These are phyloP conservation scores for Papilio helenus DNA, from an alignment of 1,140 invertebrate species.

Conservation along the genomic window DNA sequence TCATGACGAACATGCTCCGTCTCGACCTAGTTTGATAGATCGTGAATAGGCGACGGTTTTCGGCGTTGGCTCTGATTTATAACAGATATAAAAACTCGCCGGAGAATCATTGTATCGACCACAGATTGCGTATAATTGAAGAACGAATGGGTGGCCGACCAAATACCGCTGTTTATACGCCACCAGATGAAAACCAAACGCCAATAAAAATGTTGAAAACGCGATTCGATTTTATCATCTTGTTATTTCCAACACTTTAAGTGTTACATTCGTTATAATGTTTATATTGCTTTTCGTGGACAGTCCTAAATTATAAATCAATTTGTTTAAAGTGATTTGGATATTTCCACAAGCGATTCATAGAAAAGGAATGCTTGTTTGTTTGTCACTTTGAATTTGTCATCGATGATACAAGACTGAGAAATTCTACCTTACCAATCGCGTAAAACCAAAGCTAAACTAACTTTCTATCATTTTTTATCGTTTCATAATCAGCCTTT, in stretches of 20 bases:
- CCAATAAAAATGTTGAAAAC: slow-evolving; percentile 27
- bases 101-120: slow-evolving; percentile 59
- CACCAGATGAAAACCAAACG: slow-evolving; percentile 37
- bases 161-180: slow-evolving; percentile 52
- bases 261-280: slow-evolving; percentile 10
- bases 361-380: neutral
- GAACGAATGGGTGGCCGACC: slow-evolving; percentile 59
- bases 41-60: slow-evolving; percentile 64
- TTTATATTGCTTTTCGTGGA: neutral
- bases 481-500: too few species aligned
- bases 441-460: neutral
- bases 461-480: too few species aligned
- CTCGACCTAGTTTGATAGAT: slow-evolving; percentile 61
- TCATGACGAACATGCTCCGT: slow-evolving; percentile 23
- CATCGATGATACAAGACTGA: neutral
- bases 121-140: slow-evolving; percentile 53
- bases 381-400: neutral
- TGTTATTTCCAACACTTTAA: neutral
- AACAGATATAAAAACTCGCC: slow-evolving; percentile 68
- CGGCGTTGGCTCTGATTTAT: slow-evolving; percentile 70
- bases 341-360: neutral
- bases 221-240: slow-evolving; percentile 9
- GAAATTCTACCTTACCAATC: neutral
- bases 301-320: neutral
- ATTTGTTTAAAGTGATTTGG: neutral